Evolutionary conservation across 1,140 invertebrate species (phyloP), one percentile per base, ranked within the genome.

Genomic region (Dinoponera quadriceps): DNA sequence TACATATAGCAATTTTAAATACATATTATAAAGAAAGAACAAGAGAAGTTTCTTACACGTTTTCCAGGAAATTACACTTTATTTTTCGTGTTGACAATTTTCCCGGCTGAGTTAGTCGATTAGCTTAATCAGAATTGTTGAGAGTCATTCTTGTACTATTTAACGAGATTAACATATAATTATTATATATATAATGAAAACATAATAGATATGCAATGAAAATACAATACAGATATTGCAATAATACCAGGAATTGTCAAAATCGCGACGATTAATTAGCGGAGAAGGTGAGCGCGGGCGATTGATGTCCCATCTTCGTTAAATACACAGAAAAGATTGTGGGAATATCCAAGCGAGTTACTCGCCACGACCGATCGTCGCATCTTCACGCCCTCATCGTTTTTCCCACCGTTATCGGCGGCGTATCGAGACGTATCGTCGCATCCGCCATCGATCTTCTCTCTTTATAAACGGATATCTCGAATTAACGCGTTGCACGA

Each of bases 401-500:
- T 44, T 74, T 62, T 68, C 68, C 29, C 62, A 49, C 27, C 38
- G 38, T 74, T 48, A 74, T 72, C 49, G 60, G 38, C 27, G 25
- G 72, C 5, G 22, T 59, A 29, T 44, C 22, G 27, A 62, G 29
- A 44, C 38, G 38, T 44, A 44, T 69, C 16, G 7, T 66, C 14
- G 14, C 48, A 83, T 38, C 18, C 25, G 18, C 20, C 38, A 71
- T 48, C 44, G 29, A 85, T 85, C 81, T 51, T 62, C 51, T 82
- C 33, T 66, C 51, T 57, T 66, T 18, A 44, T 44, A 33, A 33
- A 55, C 49, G 85, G 63, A 73, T 60, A 86, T 51, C 81, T 44
- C 27, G 82, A 82, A 69, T 88, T 84, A 87, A 68, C 51, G n/a
- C n/a, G 13, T 33, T 16, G 73, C 68, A 57, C 72, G 51, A 62